phyloP scores from a whole-genome alignment of 1,140 invertebrate species.

The Drosophila punjabiensis region DNA sequence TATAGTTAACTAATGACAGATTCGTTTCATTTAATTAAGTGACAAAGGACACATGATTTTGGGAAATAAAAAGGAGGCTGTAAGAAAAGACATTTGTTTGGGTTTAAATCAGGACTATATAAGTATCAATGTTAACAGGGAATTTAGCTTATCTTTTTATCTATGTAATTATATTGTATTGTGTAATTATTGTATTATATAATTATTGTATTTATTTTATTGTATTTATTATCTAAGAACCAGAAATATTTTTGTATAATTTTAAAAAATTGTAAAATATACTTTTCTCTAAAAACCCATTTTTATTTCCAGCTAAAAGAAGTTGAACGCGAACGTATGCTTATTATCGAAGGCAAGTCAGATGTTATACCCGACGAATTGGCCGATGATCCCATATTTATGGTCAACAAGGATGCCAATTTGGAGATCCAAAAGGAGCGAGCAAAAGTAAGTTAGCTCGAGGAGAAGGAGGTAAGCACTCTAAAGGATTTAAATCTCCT shows the following conservation, averaged over 20 bases:
- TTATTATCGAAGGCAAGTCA: slow-evolving; percentile 87
- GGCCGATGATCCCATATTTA: slow-evolving; percentile 88
- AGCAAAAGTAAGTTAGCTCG: slow-evolving; percentile 84
- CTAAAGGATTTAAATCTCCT: not conserved
- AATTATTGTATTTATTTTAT: no score
- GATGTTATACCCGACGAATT: slow-evolving; percentile 87
- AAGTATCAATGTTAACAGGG: not conserved
- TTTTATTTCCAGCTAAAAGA: slow-evolving; percentile 86
- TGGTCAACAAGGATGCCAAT: slow-evolving; percentile 87
- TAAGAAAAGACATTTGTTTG: no score
- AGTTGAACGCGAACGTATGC: slow-evolving; percentile 87
- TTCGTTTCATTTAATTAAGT: not conserved
- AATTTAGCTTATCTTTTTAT: no score
- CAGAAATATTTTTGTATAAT: not conserved
- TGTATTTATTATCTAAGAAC: no score
- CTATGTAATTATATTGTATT: no score
- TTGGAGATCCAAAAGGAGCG: slow-evolving; percentile 86
- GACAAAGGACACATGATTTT: not conserved
- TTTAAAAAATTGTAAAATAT: not conserved
- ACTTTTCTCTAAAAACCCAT: not conserved
- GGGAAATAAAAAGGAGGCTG: not conserved
- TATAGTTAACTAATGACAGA: not conserved
- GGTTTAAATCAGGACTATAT: accelerated
- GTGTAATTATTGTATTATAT: no score
- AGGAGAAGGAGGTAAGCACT: not conserved